Evolutionary conservation across 2,113 vertebrate genomes (phyloP), one percentile per base, ranked within the genome.

Genomic region (Microtus montanus): DNA sequence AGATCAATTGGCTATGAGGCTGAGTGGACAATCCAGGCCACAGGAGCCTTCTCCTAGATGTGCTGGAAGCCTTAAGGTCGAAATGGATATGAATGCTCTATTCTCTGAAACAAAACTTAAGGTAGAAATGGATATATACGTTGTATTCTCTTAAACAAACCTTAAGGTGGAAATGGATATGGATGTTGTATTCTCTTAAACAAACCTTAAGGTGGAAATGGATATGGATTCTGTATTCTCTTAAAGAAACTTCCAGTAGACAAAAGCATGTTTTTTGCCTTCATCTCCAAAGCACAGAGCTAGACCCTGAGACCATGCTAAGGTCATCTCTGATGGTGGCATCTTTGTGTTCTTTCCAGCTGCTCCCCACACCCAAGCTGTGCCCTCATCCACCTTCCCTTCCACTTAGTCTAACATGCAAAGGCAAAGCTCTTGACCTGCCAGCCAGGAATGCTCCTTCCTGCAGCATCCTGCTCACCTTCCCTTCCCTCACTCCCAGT

Each of bases 1-100:
- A 24, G 49, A 5, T 10, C 26, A 26, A 1, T 0, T 44, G 84
- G 73, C 33, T 58, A 2, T 19, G 8, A 38, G 49, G 9, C 41
- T 41, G 15, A 44, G 58, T 61, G 44, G 79, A 33, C 35, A 78
- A 54, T 5, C 1, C 15, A 22, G 24, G 44, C 4, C 12, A 12
- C 20, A 28, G 70, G 7, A 2, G 68, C 4, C 28, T 44, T 35
- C 71, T 71, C 35, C 41, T 11, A 35, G 63, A 52, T 35, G 44
- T 13, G 12, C 44, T 5, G n/a, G 26, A 52, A 20, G 26, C 2
- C 3, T 30, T 33, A 7, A 35, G 15, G 7, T 2, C 1, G n/a
- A n/a, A 64, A 77, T 17, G 14, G 41, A 9, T 38, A 4, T 28
- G 15, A 30, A 30, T 14, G 7, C 2, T 7, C 35, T 28, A 14